phyloP scores from a whole-genome alignment of 2,113 vertebrate species.

The Osmerus mordax region DNA sequence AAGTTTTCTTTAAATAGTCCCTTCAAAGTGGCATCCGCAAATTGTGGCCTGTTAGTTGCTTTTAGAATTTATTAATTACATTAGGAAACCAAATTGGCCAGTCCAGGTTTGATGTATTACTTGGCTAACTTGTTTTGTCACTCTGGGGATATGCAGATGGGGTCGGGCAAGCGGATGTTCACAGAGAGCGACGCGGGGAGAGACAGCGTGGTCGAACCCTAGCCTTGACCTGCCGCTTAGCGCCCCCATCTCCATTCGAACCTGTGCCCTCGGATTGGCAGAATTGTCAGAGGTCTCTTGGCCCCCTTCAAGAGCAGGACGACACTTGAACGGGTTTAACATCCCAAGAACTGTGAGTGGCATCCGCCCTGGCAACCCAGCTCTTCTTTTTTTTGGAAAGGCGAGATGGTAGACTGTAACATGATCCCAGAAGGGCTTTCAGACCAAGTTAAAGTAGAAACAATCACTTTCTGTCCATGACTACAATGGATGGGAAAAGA shows the following conservation, averaged over 20 bases:
- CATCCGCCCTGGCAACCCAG: constrained; percentile 8
- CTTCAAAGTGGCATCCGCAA: constrained; percentile 69
- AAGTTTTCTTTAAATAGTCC: constrained; percentile 63
- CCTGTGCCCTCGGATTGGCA: constrained; percentile 17
- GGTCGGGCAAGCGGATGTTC: constrained; percentile 46
- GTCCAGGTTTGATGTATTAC: constrained; percentile 77
- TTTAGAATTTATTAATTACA: constrained; percentile 81
- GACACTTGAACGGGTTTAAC: constrained; percentile 7
- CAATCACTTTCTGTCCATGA: neutral
- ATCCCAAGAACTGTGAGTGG: neutral
- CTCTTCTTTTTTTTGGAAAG: neutral
- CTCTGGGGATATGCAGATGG: constrained; percentile 71
- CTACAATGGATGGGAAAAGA: constrained; percentile 10
- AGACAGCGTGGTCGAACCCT: constrained; percentile 54
- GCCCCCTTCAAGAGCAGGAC: constrained; percentile 25
- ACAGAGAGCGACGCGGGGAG: constrained; percentile 54
- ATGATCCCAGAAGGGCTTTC: too few species aligned
- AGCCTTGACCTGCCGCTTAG: constrained; percentile 41
- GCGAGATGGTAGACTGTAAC: too few species aligned
- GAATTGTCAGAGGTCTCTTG: constrained; percentile 29
- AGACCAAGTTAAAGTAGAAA: too few species aligned
- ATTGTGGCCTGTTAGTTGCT: constrained; percentile 73
- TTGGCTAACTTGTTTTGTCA: constrained; percentile 78
- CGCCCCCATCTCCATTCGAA: constrained; percentile 21
- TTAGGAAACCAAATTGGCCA: constrained; percentile 77